These are phyloP conservation scores for Morinoia aosen DNA, from an alignment of 2,888 invertebrate species.

Conservation along the genomic window DNA sequence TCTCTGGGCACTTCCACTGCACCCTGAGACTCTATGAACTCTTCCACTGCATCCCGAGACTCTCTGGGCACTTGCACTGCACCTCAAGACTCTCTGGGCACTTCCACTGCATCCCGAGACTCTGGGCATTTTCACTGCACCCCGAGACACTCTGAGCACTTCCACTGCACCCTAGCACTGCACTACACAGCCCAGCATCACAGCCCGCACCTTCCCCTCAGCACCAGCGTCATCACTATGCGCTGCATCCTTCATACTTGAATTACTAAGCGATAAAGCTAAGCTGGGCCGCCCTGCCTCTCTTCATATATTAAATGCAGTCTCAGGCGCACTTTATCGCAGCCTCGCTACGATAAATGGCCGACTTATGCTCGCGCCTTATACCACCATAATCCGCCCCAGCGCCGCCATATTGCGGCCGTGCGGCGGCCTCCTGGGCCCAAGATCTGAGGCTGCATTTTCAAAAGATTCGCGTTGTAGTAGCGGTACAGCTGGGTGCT, in stretches of 20 bases:
- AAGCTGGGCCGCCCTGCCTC: not conserved
- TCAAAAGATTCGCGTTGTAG: too few relatives aligned
- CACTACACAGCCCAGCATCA: not conserved
- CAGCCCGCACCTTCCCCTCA: not conserved
- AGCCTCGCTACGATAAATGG: slow-evolving; percentile 1
- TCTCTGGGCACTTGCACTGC: too few relatives aligned
- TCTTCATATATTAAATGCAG: slow-evolving; percentile 17
- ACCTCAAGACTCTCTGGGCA: too few relatives aligned
- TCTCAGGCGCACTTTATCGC: slow-evolving; percentile 3
- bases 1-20: too few relatives aligned
- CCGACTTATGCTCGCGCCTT: not conserved
- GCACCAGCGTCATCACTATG: not conserved
- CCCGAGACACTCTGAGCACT: not conserved
- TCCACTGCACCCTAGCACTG: not conserved
- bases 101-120: too few relatives aligned
- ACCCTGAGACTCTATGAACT: too few relatives aligned
- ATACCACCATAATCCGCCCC: not conserved
- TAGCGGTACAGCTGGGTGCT: too few relatives aligned
- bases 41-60: too few relatives aligned
- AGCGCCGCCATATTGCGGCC: not conserved
- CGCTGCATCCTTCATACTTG: not conserved
- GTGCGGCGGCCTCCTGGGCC: too few relatives aligned
- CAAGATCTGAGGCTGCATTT: too few relatives aligned
- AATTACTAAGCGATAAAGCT: slow-evolving; percentile 17
- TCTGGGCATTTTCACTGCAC: not conserved